A percentile compares a stretch with the other conserved stretches of the same genome.
Evolutionary conservation across 1,140 invertebrate species (phyloP).

Genomic region (Tribolium castaneum): DNA sequence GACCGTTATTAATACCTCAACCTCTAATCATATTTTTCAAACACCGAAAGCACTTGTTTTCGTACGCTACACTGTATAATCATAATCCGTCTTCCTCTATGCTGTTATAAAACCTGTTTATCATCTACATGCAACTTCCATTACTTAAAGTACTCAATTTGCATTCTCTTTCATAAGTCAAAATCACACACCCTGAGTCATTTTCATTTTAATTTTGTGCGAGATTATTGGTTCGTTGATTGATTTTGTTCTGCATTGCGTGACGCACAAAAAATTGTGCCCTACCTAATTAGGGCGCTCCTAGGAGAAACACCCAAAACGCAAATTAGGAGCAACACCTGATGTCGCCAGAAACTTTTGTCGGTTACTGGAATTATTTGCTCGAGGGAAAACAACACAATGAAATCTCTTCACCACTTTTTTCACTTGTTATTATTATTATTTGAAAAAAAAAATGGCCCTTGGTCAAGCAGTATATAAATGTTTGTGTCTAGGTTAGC

Average conservation of each 20-base stretch:
- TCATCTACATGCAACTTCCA: neutral
- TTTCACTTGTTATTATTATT: too few species aligned
- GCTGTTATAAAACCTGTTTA: neutral
- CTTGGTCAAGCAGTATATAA: too few species aligned
- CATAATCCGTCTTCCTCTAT: neutral
- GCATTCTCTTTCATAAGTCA: neutral
- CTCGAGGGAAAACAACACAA: too few species aligned
- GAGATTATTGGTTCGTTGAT: neutral
- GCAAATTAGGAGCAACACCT: neutral
- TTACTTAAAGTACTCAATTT: neutral
- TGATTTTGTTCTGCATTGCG: neutral
- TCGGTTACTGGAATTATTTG: too few species aligned
- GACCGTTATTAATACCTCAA: too few species aligned
- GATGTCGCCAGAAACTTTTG: neutral
- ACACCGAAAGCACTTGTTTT: neutral
- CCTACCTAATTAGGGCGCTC: neutral
- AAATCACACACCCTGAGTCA: neutral
- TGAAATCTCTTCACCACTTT: too few species aligned
- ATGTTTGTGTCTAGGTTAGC: too few species aligned
- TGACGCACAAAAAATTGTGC: neutral
- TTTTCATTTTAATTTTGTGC: neutral
- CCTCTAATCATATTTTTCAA: neutral
- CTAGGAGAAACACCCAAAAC: neutral
- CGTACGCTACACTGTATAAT: neutral
- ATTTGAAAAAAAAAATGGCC: too few species aligned